Percentiles rank a stretch among this genome's conserved stretches.
These are phyloP conservation scores for Anneissia japonica DNA, from an alignment of 35 echinoderm and acorn worm species.

Conservation along the genomic window DNA sequence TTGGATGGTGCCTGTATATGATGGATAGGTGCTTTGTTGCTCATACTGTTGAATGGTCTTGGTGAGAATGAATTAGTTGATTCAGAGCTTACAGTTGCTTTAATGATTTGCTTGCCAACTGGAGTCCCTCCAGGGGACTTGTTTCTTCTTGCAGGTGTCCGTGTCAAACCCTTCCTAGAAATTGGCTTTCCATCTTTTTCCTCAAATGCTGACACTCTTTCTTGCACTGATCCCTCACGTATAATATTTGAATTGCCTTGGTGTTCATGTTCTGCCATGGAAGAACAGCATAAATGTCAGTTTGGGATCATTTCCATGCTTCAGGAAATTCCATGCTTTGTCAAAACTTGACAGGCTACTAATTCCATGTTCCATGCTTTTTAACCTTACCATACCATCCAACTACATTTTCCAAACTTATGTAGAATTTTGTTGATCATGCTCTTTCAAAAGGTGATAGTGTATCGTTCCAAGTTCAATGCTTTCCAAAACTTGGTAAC, in stretches of 20 bases:
- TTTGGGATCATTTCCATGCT: not conserved
- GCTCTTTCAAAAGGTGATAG: no score
- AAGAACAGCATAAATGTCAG: not conserved
- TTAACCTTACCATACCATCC: no score
- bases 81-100: conserved; percentile 32
- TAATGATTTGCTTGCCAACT: conserved; percentile 33
- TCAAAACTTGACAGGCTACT: no score
- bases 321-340: not conserved
- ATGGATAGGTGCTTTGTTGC: not conserved
- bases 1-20: not conserved
- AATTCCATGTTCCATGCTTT: no score
- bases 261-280: not conserved
- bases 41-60: not conserved
- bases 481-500: no score
- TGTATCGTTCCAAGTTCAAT: no score
- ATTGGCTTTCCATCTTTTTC: not conserved
- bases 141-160: not conserved
- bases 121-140: not conserved
- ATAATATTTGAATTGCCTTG: not conserved
- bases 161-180: not conserved
- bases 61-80: not conserved
- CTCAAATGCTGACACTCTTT: not conserved
- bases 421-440: no score
- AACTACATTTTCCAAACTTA: no score
- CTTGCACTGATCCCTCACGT: not conserved